Conservation (phyloP, 2,888 invertebrate genomes). For the Crocallis elinguaria region DNA sequence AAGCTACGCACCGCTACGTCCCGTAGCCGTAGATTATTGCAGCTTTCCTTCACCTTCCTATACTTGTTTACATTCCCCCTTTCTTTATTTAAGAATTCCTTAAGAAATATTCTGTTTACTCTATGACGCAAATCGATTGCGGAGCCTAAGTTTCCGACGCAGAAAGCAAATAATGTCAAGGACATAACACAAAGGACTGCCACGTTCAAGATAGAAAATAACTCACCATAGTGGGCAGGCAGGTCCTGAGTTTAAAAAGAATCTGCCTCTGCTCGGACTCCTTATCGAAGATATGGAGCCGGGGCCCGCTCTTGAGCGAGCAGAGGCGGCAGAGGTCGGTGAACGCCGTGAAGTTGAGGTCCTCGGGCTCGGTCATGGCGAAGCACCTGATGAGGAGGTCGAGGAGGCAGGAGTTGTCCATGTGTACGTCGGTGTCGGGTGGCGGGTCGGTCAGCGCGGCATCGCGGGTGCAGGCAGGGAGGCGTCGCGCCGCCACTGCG, state of each 20-base stretch:
- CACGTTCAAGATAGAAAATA: slow-evolving; percentile 7
- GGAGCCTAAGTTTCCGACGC: slow-evolving; percentile 13
- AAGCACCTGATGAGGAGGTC: slow-evolving; percentile 86
- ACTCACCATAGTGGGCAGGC: slow-evolving; percentile 88
- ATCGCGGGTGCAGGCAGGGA: slow-evolving; percentile 77
- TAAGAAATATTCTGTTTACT: background rate
- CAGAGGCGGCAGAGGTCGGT: slow-evolving; percentile 89
- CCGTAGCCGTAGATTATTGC: slow-evolving; percentile 43
- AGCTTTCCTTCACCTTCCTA: slow-evolving; percentile 40
- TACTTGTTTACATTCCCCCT: slow-evolving; percentile 41
- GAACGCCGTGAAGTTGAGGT: slow-evolving; percentile 88
- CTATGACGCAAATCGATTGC: background rate
- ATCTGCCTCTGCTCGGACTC: slow-evolving; percentile 89
- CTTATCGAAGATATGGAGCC: slow-evolving; percentile 89
- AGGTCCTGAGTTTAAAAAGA: slow-evolving; percentile 88
- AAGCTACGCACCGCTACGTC: slow-evolving; percentile 60
- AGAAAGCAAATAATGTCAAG: slow-evolving; percentile 38
- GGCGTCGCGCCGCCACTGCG: slow-evolving; percentile 82
- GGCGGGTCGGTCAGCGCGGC: slow-evolving; percentile 76
- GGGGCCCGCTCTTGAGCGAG: slow-evolving; percentile 88
- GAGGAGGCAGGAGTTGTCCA: slow-evolving; percentile 86
- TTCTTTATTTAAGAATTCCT: background rate
- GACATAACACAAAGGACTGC: slow-evolving; percentile 38
- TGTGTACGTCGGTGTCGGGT: slow-evolving; percentile 81
- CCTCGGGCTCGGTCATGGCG: slow-evolving; percentile 87